Base-by-base conservation (phyloP, 1,140 invertebrate genomes). In the Metaphire vulgaris region DNA sequence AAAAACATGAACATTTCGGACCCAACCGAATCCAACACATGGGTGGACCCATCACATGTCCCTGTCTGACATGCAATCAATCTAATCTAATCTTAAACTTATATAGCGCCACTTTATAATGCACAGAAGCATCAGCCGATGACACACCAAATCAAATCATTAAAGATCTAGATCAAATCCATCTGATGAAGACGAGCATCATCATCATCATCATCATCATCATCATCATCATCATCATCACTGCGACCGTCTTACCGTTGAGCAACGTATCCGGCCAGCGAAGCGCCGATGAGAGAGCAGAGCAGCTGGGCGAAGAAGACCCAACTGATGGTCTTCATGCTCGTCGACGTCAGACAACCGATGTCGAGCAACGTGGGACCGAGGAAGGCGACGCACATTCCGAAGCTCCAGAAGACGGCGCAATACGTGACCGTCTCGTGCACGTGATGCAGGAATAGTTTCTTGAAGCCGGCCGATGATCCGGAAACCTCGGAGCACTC, bases 341-440 rank as follows among this genome's bases (percentile, higher is more conserved):
- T 83, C 1, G 85, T 84, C 1, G 81, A 82, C 0, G 87, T 88
- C 76, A 87, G 85, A 79, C 87, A 88, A 32, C 86, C 87, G 15
- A 88, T 79, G 79, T 88, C 87, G 65, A 87, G 81, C 0, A 88
- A 80, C 0, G 87, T 88, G n/a, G 87, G 87, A 15, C 87, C 87
- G 30, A 88, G 81, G 76, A 88, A 88, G 29, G 87, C 87, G 2
- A 88, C 87, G 74, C 87, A 87, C 83, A 88, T 87, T 1, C 87
- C 87, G 80, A 88, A 88, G 74, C 83, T 86, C 79, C 86, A 87
- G 78, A 88, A 88, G 0, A 86, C 85, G 16, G 82, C 73, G 79
- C 87, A 88, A 78, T 88, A 86, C 12, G 85, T 85, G 14, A 85
- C 72, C 15, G 87, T 87, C 6, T 85, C 81, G 29, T 86, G 79